These are phyloP conservation scores for Sinocyclocheilus rhinocerous DNA, from an alignment of 2,113 vertebrate species.

Conservation along the genomic window DNA sequence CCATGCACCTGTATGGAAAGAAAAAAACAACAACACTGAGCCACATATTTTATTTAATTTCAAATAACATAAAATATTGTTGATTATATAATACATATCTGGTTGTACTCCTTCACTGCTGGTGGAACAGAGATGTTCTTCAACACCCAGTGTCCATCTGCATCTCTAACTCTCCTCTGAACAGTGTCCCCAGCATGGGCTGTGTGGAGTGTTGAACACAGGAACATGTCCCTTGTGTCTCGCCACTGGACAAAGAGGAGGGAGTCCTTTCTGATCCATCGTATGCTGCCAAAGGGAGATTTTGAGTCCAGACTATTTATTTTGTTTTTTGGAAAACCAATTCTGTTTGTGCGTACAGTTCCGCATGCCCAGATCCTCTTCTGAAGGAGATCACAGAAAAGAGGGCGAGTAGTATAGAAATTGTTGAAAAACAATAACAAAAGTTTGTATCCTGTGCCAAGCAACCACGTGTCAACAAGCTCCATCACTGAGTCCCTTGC, in stretches of 20 bases:
- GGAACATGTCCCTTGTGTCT: background rate
- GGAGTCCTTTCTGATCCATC: background rate
- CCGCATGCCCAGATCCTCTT: background rate
- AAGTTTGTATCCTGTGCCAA: background rate
- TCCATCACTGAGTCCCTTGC: background rate
- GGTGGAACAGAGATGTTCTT: conserved; percentile 4
- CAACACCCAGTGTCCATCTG: background rate
- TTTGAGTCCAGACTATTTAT: background rate
- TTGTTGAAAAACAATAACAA: background rate
- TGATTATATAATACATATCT: background rate
- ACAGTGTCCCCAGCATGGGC: background rate
- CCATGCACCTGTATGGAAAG: background rate
- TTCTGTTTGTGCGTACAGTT: background rate
- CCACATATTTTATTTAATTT: background rate
- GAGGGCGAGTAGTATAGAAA: background rate
- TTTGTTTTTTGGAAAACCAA: background rate
- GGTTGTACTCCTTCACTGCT: conserved; percentile 10
- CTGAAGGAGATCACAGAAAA: background rate
- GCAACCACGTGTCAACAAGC: background rate
- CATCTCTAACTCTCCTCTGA: background rate
- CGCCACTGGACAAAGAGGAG: conserved; percentile 1
- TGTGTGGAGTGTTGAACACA: background rate
- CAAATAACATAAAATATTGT: background rate
- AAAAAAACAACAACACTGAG: background rate
- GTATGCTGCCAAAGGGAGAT: background rate